Evolutionary conservation across 1,140 invertebrate species (phyloP).

Genomic region (Schmidtea mediterranea): DNA sequence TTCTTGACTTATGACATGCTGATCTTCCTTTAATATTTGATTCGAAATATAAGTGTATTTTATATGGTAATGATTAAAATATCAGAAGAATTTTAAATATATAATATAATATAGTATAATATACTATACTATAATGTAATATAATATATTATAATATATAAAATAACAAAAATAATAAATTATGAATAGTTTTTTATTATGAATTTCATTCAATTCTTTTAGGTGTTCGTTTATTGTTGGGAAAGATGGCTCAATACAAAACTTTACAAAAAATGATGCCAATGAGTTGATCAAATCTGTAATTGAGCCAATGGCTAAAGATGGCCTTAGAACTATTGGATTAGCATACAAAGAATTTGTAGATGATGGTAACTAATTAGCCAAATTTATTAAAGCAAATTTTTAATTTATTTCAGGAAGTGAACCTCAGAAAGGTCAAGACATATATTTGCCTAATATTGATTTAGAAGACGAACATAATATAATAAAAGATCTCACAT

Average conservation of each 20-base stretch:
- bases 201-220: too few relatives aligned
- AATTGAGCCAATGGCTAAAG: constrained; percentile 94
- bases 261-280: not conserved
- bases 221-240: constrained; percentile 4
- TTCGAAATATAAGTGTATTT: too few relatives aligned
- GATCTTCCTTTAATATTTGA: too few relatives aligned
- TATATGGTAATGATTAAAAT: too few relatives aligned
- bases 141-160: too few relatives aligned
- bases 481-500: constrained; percentile 62
- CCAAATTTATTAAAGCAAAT: too few relatives aligned
- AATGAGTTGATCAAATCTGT: constrained; percentile 37
- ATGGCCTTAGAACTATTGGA: constrained; percentile 84
- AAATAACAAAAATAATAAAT: too few relatives aligned
- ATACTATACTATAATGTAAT: too few relatives aligned
- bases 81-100: too few relatives aligned
- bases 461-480: constrained; percentile 93
- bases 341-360: constrained; percentile 19
- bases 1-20: too few relatives aligned
- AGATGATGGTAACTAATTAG: constrained; percentile 11
- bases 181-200: too few relatives aligned
- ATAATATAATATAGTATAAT: too few relatives aligned
- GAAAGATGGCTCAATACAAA: not conserved
- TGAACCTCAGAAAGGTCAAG: not conserved
- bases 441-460: constrained; percentile 41
- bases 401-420: not conserved